Evolutionary conservation across 2,888 invertebrate species (phyloP), one percentile per base, ranked within the genome.

Genomic region (Orgyia antiqua): DNA sequence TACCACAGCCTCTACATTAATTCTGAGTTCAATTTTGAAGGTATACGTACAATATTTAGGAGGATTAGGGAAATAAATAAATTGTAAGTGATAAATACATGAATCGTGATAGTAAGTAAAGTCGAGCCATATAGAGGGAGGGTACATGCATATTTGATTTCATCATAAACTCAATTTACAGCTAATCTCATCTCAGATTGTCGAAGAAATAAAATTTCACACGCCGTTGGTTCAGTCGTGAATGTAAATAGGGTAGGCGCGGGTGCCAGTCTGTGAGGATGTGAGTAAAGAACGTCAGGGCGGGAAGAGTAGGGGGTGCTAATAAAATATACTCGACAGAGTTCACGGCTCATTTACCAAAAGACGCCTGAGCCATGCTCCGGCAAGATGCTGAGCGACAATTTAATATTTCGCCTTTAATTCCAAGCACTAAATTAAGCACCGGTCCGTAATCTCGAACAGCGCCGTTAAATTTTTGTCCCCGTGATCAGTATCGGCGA

Each of bases 201-300:
- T 80, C 78, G 78, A 77, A 77, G 79, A 83, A 84, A 84, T 84
- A 84, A 82, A 84, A 82, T 84, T 79, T 83, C 76, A 77, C 76
- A 74, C 79, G 62, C 72, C 74, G 74, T 65, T 74, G 79, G 56
- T 39, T 70, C 60, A 59, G 63, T 69, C 68, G 68, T 68, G 70
- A 75, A 74, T 76, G 73, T 76, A 78, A 80, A 80, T 65, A 68
- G 57, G 46, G 58, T 59, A 61, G 59, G 65, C 43, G 15, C 15
- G 29, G 36, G 35, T 27, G 33, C 36, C 21, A 29, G 18, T 20
- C 10, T 29, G 2, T 3, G 36, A 45, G 39, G 39, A 39, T 29
- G 41, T 38, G 42, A 42, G 50, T 40, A 44, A 45, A 33, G 44
- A 45, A 29, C 26, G 38, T 34, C 32, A 38, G 40, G 39, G 36